phyloP scores from a whole-genome alignment of 1,140 invertebrate genomes.

The Lucilia sericata region DNA sequence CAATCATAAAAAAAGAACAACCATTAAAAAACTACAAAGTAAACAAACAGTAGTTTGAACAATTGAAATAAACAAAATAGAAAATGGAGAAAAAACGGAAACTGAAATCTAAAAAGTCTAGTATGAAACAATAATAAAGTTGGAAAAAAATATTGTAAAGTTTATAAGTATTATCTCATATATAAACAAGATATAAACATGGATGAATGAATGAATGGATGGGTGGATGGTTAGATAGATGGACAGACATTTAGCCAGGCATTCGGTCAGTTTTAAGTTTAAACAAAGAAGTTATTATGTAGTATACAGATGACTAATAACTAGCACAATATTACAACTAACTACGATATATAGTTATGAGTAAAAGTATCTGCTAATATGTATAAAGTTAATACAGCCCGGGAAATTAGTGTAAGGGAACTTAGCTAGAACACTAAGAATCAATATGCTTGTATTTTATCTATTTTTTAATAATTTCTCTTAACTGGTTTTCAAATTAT shows the following conservation, averaged over 20 bases:
- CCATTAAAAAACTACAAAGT: neutral
- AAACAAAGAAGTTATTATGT: too few relatives aligned
- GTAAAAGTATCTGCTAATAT: too few relatives aligned
- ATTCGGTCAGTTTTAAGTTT: too few relatives aligned
- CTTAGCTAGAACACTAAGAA: too few relatives aligned
- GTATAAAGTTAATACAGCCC: too few relatives aligned
- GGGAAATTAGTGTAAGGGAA: too few relatives aligned
- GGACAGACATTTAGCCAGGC: neutral
- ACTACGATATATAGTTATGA: too few relatives aligned
- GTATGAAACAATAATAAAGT: neutral
- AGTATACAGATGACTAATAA: too few relatives aligned
- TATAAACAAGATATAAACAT: neutral
- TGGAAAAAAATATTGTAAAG: neutral
- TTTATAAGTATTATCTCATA: neutral
- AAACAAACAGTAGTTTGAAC: neutral
- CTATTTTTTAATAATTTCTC: too few relatives aligned
- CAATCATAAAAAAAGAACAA: neutral
- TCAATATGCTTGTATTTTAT: too few relatives aligned
- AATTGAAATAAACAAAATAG: conserved; percentile 7
- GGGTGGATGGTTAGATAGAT: neutral
- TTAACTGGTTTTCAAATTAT: too few relatives aligned
- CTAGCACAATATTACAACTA: too few relatives aligned
- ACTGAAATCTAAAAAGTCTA: neutral
- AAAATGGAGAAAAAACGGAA: neutral
- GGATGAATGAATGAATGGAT: conserved; percentile 2